A percentile compares a stretch with the other conserved stretches of the same genome.
These are phyloP conservation scores for Cydia amplana DNA, from an alignment of 1,140 invertebrate species.

Conservation along the genomic window DNA sequence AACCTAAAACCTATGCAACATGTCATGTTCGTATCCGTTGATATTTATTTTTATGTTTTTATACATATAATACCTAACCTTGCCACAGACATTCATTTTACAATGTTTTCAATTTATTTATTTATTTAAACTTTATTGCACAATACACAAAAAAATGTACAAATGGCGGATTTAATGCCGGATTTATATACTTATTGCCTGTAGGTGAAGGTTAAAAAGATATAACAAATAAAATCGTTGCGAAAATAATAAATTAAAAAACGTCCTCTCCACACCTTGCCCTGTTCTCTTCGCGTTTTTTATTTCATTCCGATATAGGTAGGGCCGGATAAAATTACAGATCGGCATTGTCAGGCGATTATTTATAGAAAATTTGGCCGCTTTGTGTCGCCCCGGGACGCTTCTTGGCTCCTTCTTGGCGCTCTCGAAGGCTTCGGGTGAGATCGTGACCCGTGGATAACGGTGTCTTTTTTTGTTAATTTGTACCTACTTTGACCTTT, in stretches of 20 bases:
- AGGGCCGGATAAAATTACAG: slow-evolving; percentile 71
- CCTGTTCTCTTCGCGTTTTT: slow-evolving; percentile 57
- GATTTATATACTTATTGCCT: no score
- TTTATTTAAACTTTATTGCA: no score
- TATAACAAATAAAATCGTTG: slow-evolving; percentile 9
- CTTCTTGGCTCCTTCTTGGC: slow-evolving; percentile 36
- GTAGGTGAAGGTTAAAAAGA: slow-evolving; percentile 15
- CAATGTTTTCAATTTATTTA: no score
- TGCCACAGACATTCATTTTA: no score
- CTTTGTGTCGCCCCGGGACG: slow-evolving; percentile 66
- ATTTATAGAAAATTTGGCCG: slow-evolving; percentile 77
- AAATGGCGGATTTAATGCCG: no score
- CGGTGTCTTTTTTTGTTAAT: slow-evolving; percentile 43
- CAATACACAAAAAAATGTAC: no score
- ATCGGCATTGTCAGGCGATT: slow-evolving; percentile 69
- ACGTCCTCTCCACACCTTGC: slow-evolving; percentile 51
- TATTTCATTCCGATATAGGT: slow-evolving; percentile 68
- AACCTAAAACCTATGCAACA: no score
- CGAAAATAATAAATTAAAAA: neutral
- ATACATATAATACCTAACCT: no score
- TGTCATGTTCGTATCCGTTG: no score
- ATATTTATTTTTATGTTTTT: no score
- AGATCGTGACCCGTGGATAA: slow-evolving; percentile 45
- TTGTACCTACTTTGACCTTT: slow-evolving; percentile 45
- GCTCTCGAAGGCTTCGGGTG: slow-evolving; percentile 44